These are phyloP conservation scores for Borostomias antarcticus DNA, from an alignment of 2,797 vertebrate species.

Conservation along the genomic window DNA sequence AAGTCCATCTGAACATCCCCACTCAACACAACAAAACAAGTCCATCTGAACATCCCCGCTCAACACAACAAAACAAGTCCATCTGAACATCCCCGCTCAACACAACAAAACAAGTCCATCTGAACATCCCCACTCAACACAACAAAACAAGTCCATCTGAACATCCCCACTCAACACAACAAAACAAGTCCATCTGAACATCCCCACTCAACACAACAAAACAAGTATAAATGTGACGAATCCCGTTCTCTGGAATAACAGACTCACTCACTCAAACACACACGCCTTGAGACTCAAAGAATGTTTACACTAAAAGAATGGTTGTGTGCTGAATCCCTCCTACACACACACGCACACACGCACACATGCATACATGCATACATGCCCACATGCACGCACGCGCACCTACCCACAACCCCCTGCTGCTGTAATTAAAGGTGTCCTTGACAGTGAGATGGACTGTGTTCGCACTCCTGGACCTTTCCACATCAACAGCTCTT, in stretches of 20 bases:
- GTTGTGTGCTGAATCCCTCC: no score
- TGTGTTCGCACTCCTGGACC: slow-evolving; percentile 62
- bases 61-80: background rate
- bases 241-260: no score
- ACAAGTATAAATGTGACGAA: background rate
- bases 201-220: background rate
- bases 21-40: background rate
- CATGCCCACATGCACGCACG: no score
- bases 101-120: background rate
- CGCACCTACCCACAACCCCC: slow-evolving; percentile 39
- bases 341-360: no score
- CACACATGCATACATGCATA: no score
- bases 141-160: background rate
- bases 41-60: background rate
- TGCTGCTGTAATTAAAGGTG: slow-evolving; percentile 79
- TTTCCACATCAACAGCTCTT: slow-evolving; percentile 48
- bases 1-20: no score
- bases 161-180: background rate
- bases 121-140: background rate
- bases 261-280: no score
- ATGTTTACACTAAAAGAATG: no score
- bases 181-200: background rate
- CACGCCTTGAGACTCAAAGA: no score
- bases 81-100: background rate
- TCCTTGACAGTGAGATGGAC: slow-evolving; percentile 74